phyloP scores from a whole-genome alignment of 2,888 invertebrate species.

The Acanthosepion lycidas region DNA sequence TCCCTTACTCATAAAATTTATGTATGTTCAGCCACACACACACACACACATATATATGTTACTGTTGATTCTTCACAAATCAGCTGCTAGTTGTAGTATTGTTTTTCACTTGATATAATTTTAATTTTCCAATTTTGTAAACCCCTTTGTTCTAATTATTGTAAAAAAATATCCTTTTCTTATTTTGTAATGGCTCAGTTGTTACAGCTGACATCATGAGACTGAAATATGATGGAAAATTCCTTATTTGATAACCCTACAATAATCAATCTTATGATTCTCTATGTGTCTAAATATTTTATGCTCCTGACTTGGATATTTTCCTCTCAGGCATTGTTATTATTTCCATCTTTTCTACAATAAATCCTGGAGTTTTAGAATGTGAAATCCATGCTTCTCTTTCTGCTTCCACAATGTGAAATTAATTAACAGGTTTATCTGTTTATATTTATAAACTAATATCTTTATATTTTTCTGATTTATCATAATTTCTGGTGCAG shows the following conservation, averaged over 20 bases:
- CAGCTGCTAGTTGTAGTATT: background rate
- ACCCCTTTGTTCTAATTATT: background rate
- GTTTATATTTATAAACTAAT: background rate
- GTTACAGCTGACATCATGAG: background rate
- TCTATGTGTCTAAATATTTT: background rate
- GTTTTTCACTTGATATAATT: constrained; percentile 11
- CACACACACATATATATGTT: background rate
- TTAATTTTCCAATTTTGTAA: background rate
- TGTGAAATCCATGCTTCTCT: background rate
- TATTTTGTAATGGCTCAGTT: background rate
- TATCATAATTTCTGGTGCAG: background rate
- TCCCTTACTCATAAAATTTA: background rate
- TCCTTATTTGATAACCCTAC: background rate
- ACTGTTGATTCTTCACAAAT: background rate
- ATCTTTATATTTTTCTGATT: background rate
- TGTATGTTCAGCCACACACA: background rate
- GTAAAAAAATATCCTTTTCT: background rate
- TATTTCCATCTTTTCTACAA: constrained; percentile 33
- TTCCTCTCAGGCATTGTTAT: background rate
- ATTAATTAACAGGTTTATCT: background rate
- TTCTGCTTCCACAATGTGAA: background rate
- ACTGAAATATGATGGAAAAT: background rate
- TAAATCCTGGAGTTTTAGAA: background rate
- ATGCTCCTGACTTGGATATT: background rate
- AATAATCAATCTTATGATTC: background rate